Base-by-base conservation (phyloP, 2,113 vertebrate genomes). In the Ammospiza caudacuta region DNA sequence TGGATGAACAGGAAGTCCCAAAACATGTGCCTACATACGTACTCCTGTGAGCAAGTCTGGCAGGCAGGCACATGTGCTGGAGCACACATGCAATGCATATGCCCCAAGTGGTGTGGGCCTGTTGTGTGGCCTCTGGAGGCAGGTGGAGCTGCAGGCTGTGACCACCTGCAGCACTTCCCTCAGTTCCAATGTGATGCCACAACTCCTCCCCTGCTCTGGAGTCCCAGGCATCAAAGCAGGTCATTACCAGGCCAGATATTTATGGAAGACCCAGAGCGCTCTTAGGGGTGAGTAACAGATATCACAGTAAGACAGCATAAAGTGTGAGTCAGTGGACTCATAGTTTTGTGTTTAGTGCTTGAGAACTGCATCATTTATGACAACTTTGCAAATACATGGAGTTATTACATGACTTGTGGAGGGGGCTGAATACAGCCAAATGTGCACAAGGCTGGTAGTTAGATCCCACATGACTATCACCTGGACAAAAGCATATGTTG, bases 21-120 rank as follows among this genome's bases (percentile, higher is more conserved):
- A 3, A 64, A 44, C 5, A 9, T 61, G 44, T 61, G n/a, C 44
- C 44, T 46, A 15, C 1, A 0, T 27, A 20, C 0, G 9, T 17
- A 57, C 8, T 76, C 29, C 76, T 72, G 61, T 16, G 33, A 43
- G 47, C 47, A 49, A 0, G 5, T 8, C 74, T 63, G 80, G 55
- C 41, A 75, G 43, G 62, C 4, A 29, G 70, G 37, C 47, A 57
- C 1, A 0, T 11, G 68, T 63, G 44, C 82, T 64, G 55, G 13
- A 81, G 51, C 11, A 80, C 33, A 15, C 31, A 35, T 3, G 43
- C 41, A 57, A 1, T 16, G n/a, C 27, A 5, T 4, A 3, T 8
- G 12, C 25, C 18, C 13, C 14, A 41, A 14, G 73, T 16, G 1
- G 0, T 14, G 43, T 2, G 54, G 47, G 31, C 52, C 58, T 1